Evolutionary conservation across 2,797 vertebrate genomes (phyloP), one percentile per base, ranked within the genome.

Genomic region (Hippoglossus hippoglossus): DNA sequence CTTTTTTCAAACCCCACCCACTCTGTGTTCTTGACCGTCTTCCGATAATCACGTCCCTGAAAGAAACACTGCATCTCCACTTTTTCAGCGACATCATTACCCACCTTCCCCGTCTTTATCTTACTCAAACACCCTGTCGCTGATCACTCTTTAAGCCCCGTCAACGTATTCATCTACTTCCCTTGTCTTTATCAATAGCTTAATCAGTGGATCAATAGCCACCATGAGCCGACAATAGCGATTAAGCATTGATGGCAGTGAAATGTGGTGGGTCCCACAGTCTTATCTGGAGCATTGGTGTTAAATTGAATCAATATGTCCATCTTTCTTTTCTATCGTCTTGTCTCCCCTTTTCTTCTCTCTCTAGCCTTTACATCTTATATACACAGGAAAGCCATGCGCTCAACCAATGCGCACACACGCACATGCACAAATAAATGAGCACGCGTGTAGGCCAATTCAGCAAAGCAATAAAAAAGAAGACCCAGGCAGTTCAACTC

Each of bases 171-270:
- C 41, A 61, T 9, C 26, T 56, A 6, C 1, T 22, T 19, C 19
- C 6, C 2, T 19, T 13, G 21, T 70, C 70, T 66, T 75, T 55
- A 78, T 74, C 80, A 70, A 31, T 56, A 62, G 52, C 75, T 77
- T 64, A 63, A 60, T 81, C 80, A 57, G 18, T 10, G 10, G 71
- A 83, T 85, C 81, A 63, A 75, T 82, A 68, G n/a, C 2, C 36
- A 34, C 41, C 34, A 36, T 34, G 28, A 52, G 54, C 49, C 1
- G 16, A 25, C 24, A 47, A 34, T 5, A 69, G 26, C 13, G 26
- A 75, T 61, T 60, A 66, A 34, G 58, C 6, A 28, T 50, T 16
- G 52, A 54, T n/a, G 18, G 6, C 3, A 12, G 2, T 34, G 49
- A 66, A 56, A 34, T 19, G 49, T 0, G 4, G 22, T 12, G 3